These are phyloP conservation scores for Gymnocephalus cernua DNA, from an alignment of 2,113 vertebrate genomes.

Conservation along the genomic window DNA sequence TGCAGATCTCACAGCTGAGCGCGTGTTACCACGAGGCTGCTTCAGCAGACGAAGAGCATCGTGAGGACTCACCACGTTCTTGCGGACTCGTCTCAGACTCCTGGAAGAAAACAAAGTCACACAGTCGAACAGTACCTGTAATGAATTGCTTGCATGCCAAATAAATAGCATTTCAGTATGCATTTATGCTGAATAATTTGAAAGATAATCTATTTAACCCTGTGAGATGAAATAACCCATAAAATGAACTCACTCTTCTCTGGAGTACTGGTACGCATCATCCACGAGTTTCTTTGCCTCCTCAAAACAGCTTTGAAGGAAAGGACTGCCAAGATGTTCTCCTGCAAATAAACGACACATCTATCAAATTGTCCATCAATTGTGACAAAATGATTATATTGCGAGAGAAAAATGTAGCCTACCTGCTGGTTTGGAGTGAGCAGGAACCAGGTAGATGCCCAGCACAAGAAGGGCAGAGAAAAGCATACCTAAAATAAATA, in stretches of 20 bases:
- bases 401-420: not conserved
- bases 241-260: constrained; percentile 78
- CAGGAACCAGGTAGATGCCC: constrained; percentile 62
- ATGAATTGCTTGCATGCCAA: not conserved
- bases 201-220: constrained; percentile 1
- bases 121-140: not conserved
- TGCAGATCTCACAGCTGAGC: constrained; percentile 82
- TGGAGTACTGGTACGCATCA: constrained; percentile 85
- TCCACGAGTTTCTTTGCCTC: constrained; percentile 89
- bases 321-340: constrained; percentile 57
- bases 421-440: constrained; percentile 64
- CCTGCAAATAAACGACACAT: constrained; percentile 31
- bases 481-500: constrained; percentile 75
- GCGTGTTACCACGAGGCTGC: constrained; percentile 85
- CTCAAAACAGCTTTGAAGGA: constrained; percentile 80
- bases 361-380: not conserved
- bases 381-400: not conserved
- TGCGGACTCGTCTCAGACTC: constrained; percentile 85
- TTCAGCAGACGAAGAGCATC: constrained; percentile 89
- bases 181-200: too few species aligned
- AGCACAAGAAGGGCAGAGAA: constrained; percentile 64
- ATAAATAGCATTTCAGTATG: not conserved
- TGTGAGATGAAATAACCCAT: not conserved
- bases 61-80: constrained; percentile 74
- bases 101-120: constrained; percentile 80